phyloP scores from a whole-genome alignment of 2,888 invertebrate species.

The Campoplex nolae region DNA sequence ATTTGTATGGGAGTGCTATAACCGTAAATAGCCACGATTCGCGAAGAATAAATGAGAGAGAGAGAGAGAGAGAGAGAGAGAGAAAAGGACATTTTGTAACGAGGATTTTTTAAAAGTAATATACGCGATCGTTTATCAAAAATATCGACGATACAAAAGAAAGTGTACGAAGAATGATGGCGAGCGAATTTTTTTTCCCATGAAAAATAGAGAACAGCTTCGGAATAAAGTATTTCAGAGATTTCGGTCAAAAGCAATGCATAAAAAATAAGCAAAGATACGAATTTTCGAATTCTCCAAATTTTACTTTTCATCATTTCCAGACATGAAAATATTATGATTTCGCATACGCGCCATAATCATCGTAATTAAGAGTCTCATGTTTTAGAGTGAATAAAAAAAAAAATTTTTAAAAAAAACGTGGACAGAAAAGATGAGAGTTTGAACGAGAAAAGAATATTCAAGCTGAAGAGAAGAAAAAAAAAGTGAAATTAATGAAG shows the following conservation, averaged over 20 bases:
- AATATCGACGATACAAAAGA: neutral
- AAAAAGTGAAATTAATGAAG: conserved; percentile 23
- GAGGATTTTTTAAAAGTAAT: neutral
- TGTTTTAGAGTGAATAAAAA: neutral
- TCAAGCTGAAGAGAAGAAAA: neutral
- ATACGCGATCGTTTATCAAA: conserved; percentile 4
- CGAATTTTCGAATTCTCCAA: neutral
- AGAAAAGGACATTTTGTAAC: conserved; percentile 22
- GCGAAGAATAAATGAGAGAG: conserved; percentile 23
- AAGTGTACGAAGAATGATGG: neutral
- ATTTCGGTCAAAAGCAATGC: neutral
- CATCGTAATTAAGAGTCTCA: neutral
- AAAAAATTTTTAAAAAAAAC: too few species aligned
- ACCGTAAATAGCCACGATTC: conserved; percentile 52
- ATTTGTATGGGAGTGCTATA: conserved; percentile 46
- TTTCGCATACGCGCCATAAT: conserved; percentile 4
- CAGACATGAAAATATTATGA: neutral
- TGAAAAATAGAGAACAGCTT: neutral
- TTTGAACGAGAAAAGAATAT: conserved; percentile 3
- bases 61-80: neutral
- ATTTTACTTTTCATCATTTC: neutral
- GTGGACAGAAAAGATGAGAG: neutral
- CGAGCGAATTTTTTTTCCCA: neutral
- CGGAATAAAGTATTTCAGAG: neutral
- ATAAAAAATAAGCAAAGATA: neutral